phyloP scores from a whole-genome alignment of 2,113 vertebrate genomes.

The Chaetodon trifascialis region DNA sequence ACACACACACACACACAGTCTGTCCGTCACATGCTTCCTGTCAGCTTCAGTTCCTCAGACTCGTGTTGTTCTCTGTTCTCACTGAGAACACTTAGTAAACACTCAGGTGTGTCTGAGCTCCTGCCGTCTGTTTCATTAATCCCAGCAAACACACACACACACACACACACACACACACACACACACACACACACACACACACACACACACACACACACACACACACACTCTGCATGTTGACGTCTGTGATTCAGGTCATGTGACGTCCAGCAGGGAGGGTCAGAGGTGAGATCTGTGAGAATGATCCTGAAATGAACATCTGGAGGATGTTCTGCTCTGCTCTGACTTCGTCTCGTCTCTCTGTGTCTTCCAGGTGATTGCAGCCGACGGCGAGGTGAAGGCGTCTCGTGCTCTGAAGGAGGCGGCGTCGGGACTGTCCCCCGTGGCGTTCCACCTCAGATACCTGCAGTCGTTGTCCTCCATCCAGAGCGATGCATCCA shows the following conservation, averaged over 20 bases:
- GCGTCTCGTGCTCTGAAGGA: slow-evolving; percentile 57
- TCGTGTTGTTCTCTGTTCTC: neutral
- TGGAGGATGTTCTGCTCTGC: neutral
- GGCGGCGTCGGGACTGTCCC: slow-evolving; percentile 39
- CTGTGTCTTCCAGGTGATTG: slow-evolving; percentile 54
- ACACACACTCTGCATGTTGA: neutral
- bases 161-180: no score
- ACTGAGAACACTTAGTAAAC: neutral
- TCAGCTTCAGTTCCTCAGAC: neutral
- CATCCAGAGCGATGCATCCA: slow-evolving; percentile 40
- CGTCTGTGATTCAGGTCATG: neutral
- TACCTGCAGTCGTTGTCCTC: slow-evolving; percentile 71
- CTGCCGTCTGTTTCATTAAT: slow-evolving; percentile 6
- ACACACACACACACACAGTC: neutral
- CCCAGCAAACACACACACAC: neutral
- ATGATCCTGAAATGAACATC: neutral
- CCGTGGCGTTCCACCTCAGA: slow-evolving; percentile 66
- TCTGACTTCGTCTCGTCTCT: neutral
- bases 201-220: no score
- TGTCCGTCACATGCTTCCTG: neutral
- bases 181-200: no score
- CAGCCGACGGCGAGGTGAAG: slow-evolving; percentile 65
- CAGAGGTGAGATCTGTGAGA: no score
- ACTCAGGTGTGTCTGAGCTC: neutral
- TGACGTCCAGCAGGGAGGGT: neutral